Base-by-base conservation (phyloP, 2,797 vertebrate species). In the Gymnopithys bicolor region DNA sequence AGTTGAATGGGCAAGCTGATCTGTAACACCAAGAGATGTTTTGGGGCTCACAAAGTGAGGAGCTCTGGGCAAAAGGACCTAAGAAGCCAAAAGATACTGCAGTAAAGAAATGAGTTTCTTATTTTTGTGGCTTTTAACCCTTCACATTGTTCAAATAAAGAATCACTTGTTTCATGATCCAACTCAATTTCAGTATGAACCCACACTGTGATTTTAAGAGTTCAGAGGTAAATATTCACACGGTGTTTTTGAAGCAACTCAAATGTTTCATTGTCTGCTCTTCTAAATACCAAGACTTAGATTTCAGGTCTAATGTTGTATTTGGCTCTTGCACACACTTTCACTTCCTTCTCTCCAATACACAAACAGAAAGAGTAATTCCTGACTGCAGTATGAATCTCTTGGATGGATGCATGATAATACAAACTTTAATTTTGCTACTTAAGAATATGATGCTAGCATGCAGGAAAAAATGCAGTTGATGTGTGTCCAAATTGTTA, bases 21-120 rank as follows among this genome's bases (percentile, higher is more conserved):
- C 55, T 0, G 0, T 39, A 52, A 49, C 49, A 49, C 1, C 4
- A 2, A 45, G 37, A 59, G 11, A 4, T 17, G 24, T 27, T 75
- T 27, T 46, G 45, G 13, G 19, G 14, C 24, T 90, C 83, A 27
- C 13, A 51, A 59, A 35, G n/a, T 21, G 69, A 63, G 19, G 51
- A 91, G 10, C 24, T 45, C 24, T 35, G n/a, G 17, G 25, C 41
- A 53, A 52, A 83, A 87, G 25, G 37, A 68, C 19, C 9, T 43
- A 28, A 64, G 27, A 82, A 89, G 21, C 5, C 13, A 52, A 79
- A 79, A 48, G 37, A 74, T 41, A 4, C 16, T 84, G 10, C 35
- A 30, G 28, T 33, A 81, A 82, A 67, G n/a, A 62, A 66, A 39
- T 11, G 0, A 7, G 12, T 19, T 13, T 63, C 43, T 43, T 25